Base-by-base conservation (phyloP, 2,888 invertebrate species). In the Lucinisca nassula region DNA sequence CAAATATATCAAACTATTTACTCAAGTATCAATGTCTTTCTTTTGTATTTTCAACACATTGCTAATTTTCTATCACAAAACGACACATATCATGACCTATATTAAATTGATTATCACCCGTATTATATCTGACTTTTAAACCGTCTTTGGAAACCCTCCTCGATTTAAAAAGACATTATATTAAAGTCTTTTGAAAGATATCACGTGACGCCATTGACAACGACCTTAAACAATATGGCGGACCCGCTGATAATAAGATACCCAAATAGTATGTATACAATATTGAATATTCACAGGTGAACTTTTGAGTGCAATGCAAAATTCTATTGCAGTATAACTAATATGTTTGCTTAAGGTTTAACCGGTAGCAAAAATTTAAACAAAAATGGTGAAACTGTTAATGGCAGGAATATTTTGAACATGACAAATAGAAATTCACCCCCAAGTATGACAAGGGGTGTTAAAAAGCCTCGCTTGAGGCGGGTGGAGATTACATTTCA, bases 211-310 rank as follows among this genome's bases (percentile, higher is more conserved):
- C 89, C 90, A 89, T 88, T 92, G 92, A 90, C 89, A 80, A 92
- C 92, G 84, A 73, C 76, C 55, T 61, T 90, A 86, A 92, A 92
- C 92, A 92, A 89, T 87, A 92, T 92, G 92, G 91, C 91, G 58
- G 91, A 61, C 51, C 45, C 74, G 81, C 85, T 82, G 85, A 67
- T 67, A 67, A n/a, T 35, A 35, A 1, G 24, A 35, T 21, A 67
- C 24, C 24, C 27, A 61, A 24, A 6, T 30, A 67, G 8, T 4
- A 21, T 67, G 67, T 35, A 67, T 17, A 32, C 35, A 77, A 82
- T 72, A 40, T 45, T 61, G 61, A 77, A 30, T 32, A 30, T 14
- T 67, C 45, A 67, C 67, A 67, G 67, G 67, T 67, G 67, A 67
- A 32, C 21, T 24, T 35, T 12, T 10, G 67, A 67, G 67, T 67